Evolutionary conservation across 2,113 vertebrate species (phyloP).

Genomic region (Stegastes partitus): DNA sequence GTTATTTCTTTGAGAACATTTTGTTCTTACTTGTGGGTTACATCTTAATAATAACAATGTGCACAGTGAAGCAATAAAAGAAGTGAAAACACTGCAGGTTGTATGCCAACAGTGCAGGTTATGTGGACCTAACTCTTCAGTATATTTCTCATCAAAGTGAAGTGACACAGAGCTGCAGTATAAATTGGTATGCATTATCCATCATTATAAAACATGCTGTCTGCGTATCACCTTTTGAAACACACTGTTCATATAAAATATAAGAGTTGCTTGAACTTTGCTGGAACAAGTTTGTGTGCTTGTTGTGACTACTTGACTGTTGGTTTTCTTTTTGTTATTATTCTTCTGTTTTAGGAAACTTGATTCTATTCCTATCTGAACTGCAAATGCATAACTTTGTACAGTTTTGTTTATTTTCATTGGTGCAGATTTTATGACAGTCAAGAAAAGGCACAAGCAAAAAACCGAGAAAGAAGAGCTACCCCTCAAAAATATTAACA

Average conservation of each 20-base stretch:
- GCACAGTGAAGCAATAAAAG: not conserved
- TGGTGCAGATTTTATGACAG: not conserved
- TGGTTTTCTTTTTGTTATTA: no score
- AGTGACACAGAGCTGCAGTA: not conserved
- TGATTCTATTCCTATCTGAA: not conserved
- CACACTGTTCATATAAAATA: not conserved
- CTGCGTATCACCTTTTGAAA: not conserved
- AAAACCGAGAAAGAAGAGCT: not conserved
- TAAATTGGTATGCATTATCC: not conserved
- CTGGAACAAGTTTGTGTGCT: not conserved
- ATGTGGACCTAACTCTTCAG: not conserved
- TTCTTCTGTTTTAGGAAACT: conserved; percentile 5
- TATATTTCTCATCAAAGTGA: not conserved
- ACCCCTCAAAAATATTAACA: conserved; percentile 12
- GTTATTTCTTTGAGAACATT: not conserved
- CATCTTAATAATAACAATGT: not conserved
- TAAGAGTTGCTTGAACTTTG: not conserved
- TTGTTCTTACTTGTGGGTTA: not conserved
- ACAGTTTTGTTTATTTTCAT: conserved; percentile 1
- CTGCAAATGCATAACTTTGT: not conserved
- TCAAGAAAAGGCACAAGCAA: not conserved
- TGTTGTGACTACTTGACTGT: not conserved
- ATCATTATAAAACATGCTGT: not conserved
- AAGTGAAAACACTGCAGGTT: not conserved
- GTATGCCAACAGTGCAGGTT: not conserved